phyloP scores from a whole-genome alignment of 2,797 vertebrate species.

The Darevskia nairensis region DNA sequence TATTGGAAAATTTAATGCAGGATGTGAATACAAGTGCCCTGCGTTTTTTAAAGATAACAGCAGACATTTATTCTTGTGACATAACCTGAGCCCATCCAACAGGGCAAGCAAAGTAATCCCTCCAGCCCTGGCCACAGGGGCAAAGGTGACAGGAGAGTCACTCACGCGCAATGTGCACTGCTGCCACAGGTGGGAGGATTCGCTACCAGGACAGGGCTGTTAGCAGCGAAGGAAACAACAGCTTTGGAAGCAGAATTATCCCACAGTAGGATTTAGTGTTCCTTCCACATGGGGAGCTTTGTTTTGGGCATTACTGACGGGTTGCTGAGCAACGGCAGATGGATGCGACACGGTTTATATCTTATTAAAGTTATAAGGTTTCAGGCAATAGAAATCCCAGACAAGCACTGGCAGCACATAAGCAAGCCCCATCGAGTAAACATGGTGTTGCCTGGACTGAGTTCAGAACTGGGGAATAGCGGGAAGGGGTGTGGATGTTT shows the following conservation, averaged over 20 bases:
- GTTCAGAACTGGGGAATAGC: background rate
- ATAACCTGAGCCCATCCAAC: background rate
- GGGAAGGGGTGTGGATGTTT: background rate
- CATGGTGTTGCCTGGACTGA: background rate
- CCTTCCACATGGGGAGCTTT: conserved; percentile 42
- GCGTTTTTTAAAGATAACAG: background rate
- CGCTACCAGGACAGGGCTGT: background rate
- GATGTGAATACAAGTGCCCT: background rate
- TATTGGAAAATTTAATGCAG: background rate
- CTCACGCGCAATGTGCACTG: background rate
- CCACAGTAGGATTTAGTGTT: conserved; percentile 74
- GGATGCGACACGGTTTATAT: conserved; percentile 65
- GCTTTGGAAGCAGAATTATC: conserved; percentile 60
- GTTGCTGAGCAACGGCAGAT: conserved; percentile 66
- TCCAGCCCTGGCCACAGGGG: background rate
- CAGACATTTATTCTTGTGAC: background rate
- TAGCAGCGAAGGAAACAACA: conserved; percentile 34
- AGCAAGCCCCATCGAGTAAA: conserved; percentile 49
- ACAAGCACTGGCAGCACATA: conserved; percentile 14
- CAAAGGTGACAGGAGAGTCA: background rate
- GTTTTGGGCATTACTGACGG: conserved; percentile 63
- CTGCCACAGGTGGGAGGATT: background rate
- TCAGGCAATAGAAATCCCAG: conserved; percentile 69
- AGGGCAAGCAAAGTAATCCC: background rate
- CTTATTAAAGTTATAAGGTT: conserved; percentile 74